Percentiles rank a stretch among this genome's conserved stretches.
Evolutionary conservation across 2,888 invertebrate species (phyloP).

Genomic region (Parochlus steinenii): DNA sequence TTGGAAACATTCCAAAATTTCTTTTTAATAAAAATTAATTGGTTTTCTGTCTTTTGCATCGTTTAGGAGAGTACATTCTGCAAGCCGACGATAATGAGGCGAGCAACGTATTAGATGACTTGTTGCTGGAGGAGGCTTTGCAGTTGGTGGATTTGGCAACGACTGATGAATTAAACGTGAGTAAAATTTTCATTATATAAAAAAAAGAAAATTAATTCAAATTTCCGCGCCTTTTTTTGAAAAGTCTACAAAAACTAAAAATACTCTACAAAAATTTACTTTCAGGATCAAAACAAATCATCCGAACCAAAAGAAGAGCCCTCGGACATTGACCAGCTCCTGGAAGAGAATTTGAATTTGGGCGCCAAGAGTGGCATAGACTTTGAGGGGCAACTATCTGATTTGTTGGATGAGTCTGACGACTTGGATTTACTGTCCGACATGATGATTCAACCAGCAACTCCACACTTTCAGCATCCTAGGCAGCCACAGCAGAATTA

Average conservation of each 20-base stretch:
- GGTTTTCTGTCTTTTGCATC: no score
- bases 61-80: conserved; percentile 10
- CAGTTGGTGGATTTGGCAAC: conserved; percentile 24
- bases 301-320: neutral
- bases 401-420: conserved; percentile 26
- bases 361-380: no score
- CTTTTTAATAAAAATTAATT: no score
- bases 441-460: conserved; percentile 29
- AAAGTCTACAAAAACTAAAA: neutral
- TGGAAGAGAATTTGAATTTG: conserved; percentile 9
- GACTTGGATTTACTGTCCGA: conserved; percentile 26
- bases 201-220: conserved; percentile 1
- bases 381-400: conserved; percentile 7
- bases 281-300: conserved; percentile 5
- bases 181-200: no score
- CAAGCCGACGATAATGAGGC: neutral
- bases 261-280: neutral
- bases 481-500: conserved; percentile 12
- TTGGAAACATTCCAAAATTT: no score
- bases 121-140: conserved; percentile 25
- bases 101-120: conserved; percentile 5
- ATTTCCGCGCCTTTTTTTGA: no score
- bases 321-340: conserved; percentile 5
- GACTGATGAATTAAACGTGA: conserved; percentile 15
- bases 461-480: conserved; percentile 25